Conservation (phyloP, 2,797 vertebrate species). For the Microctenopoma lineatum region DNA sequence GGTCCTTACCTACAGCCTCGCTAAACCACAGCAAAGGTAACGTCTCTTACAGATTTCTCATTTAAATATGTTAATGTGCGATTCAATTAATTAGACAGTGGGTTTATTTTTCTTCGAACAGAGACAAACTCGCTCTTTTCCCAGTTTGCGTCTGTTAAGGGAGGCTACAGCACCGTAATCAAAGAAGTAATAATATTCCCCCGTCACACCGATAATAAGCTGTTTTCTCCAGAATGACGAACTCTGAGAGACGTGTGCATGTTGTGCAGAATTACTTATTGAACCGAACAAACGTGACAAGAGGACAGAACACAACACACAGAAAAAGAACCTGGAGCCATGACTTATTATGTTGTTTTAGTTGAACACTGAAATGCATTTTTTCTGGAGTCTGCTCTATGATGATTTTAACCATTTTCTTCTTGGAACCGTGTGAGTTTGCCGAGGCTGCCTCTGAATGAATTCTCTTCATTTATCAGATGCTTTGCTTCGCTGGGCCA, state of each 20-base stretch:
- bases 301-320: background rate
- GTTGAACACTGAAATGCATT: background rate
- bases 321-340: background rate
- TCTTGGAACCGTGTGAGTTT: constrained; percentile 2
- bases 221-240: background rate
- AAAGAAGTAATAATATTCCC: background rate
- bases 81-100: too few species aligned
- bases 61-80: too few species aligned
- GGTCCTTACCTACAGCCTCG: too few species aligned
- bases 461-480: constrained; percentile 14
- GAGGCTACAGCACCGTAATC: constrained; percentile 2
- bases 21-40: too few species aligned
- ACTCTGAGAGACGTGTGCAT: background rate
- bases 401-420: background rate
- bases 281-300: background rate
- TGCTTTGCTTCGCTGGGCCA: constrained; percentile 25
- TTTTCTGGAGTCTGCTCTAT: background rate
- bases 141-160: background rate
- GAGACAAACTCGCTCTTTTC: too few species aligned
- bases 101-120: too few species aligned
- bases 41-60: too few species aligned
- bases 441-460: background rate
- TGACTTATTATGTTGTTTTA: constrained; percentile 7
- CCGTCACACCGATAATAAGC: constrained; percentile 1
- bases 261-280: background rate